A percentile compares a stretch with the other conserved stretches of the same genome.
Conservation (phyloP, 2,888 invertebrate genomes). For the Cryptus armator region DNA sequence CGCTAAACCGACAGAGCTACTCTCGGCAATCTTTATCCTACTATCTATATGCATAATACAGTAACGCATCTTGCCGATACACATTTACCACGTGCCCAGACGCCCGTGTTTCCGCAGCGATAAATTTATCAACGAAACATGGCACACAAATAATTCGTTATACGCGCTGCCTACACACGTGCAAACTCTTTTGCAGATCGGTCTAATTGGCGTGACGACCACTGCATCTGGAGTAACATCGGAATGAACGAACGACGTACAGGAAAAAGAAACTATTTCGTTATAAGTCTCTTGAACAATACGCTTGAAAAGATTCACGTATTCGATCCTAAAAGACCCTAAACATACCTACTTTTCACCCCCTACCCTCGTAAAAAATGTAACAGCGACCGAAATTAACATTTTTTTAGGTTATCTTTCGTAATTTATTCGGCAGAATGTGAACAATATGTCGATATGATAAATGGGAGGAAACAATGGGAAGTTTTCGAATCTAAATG, state of each 20-base stretch:
- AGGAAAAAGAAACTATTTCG: constrained; percentile 4
- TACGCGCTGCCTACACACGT: constrained; percentile 3
- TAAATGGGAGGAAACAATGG: too few species aligned
- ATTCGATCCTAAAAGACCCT: too few species aligned
- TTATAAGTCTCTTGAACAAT: background rate
- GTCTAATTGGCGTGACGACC: constrained; percentile 62
- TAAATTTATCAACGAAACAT: constrained; percentile 63
- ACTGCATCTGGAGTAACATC: constrained; percentile 45
- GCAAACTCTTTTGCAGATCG: constrained; percentile 20
- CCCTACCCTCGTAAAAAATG: too few species aligned
- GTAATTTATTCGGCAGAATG: too few species aligned
- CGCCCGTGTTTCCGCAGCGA: constrained; percentile 68
- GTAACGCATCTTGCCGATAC: constrained; percentile 33
- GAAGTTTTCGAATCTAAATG: too few species aligned
- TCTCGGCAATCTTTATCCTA: constrained; percentile 26
- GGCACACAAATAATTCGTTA: constrained; percentile 37
- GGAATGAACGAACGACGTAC: constrained; percentile 28
- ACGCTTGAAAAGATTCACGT: background rate
- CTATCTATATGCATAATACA: constrained; percentile 14
- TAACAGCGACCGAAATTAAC: too few species aligned
- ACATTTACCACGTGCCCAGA: constrained; percentile 39
- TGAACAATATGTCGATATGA: too few species aligned
- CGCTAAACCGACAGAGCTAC: constrained; percentile 23
- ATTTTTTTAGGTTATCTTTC: too few species aligned
- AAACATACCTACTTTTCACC: too few species aligned